phyloP scores from a whole-genome alignment of 2,797 vertebrate species.

The Choloepus didactylus region DNA sequence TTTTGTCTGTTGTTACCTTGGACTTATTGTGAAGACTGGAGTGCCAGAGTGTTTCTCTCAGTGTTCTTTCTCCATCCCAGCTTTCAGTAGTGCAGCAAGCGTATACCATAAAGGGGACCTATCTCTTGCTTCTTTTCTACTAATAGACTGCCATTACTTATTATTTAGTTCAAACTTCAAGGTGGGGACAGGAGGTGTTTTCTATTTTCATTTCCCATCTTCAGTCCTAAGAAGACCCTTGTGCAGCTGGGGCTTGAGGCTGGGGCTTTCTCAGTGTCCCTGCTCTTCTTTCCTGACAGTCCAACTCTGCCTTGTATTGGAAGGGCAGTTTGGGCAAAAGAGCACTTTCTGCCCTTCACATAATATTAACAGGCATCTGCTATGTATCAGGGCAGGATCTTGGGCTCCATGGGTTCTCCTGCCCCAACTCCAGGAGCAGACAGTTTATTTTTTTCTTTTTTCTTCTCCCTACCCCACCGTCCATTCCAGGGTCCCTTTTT shows the following conservation, averaged over 20 bases:
- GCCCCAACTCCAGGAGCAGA: accelerated
- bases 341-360: background rate
- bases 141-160: background rate
- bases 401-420: background rate
- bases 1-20: background rate
- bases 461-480: background rate
- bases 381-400: background rate
- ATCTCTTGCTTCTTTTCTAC: background rate
- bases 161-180: background rate
- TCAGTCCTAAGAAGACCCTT: background rate
- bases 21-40: background rate
- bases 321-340: background rate
- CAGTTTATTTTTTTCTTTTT: too few relatives aligned
- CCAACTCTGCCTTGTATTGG: too few relatives aligned
- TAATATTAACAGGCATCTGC: background rate
- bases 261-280: background rate
- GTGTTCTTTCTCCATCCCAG: background rate
- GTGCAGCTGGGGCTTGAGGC: background rate
- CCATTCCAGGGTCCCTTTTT: background rate
- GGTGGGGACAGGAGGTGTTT: background rate
- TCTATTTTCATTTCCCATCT: background rate
- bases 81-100: background rate
- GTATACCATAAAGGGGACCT: background rate
- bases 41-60: too few relatives aligned
- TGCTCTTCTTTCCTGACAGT: too few relatives aligned